Conservation (phyloP, 2,888 invertebrate genomes). For the Cylloceria caligata region DNA sequence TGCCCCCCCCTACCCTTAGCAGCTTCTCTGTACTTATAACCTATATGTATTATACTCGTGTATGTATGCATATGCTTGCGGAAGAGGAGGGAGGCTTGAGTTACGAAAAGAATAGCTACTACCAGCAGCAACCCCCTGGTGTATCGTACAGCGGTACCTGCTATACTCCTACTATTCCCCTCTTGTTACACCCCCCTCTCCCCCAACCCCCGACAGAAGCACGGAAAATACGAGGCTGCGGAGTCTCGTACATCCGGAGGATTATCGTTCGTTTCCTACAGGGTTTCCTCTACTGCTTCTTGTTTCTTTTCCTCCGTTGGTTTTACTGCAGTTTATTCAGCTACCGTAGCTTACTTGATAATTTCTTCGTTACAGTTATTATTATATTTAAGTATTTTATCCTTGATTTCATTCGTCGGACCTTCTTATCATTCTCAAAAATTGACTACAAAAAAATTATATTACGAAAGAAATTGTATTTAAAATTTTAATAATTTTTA, state of each 20-base stretch:
- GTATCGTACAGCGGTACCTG: constrained; percentile 64
- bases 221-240: constrained; percentile 59
- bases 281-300: constrained; percentile 53
- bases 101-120: constrained; percentile 70
- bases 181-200: too few relatives aligned
- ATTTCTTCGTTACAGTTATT: constrained; percentile 5
- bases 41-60: constrained; percentile 49
- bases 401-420: background rate
- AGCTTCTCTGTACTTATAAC: constrained; percentile 50
- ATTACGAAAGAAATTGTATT: background rate
- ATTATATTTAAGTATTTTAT: background rate
- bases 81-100: constrained; percentile 49
- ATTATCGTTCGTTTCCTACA: constrained; percentile 71
- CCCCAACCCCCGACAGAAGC: constrained; percentile 46
- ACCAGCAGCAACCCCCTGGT: constrained; percentile 67
- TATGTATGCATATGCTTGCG: constrained; percentile 59
- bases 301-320: constrained; percentile 65
- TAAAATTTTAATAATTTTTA: too few relatives aligned
- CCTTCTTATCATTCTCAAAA: background rate
- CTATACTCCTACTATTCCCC: constrained; percentile 35
- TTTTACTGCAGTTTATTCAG: constrained; percentile 26
- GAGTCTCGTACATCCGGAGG: constrained; percentile 71
- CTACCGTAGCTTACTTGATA: constrained; percentile 18
- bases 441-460: background rate
- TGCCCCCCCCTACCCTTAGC: constrained; percentile 27